These are phyloP conservation scores for Toxotes chatareus DNA, from an alignment of 2,113 vertebrate genomes.

Conservation along the genomic window DNA sequence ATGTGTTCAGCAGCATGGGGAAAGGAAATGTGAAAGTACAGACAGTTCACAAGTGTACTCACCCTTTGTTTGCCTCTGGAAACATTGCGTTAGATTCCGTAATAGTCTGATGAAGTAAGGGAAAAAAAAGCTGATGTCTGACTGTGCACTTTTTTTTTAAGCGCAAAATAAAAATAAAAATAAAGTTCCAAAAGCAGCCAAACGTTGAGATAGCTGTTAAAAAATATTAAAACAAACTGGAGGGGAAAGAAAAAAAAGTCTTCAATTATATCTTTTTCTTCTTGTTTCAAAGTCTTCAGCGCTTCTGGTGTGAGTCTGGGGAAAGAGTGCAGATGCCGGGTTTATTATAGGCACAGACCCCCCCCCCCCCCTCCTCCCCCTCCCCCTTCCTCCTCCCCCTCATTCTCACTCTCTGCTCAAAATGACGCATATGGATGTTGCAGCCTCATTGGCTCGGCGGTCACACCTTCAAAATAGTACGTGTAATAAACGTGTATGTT, in stretches of 20 bases:
- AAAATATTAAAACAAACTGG: background rate
- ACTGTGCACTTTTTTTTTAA: background rate
- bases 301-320: conserved; percentile 2
- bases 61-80: conserved; percentile 78
- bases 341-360: conserved; percentile 54
- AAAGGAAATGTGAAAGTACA: background rate
- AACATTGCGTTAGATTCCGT: conserved; percentile 64
- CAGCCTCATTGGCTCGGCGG: conserved; percentile 44
- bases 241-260: background rate
- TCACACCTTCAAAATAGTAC: conserved; percentile 58
- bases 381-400: no score
- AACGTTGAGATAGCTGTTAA: background rate
- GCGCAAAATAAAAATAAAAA: background rate
- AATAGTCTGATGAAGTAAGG: no score
- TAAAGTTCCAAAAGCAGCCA: conserved; percentile 19
- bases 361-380: background rate
- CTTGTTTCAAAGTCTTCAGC: background rate
- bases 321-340: background rate
- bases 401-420: background rate
- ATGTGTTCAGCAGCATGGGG: conserved; percentile 16
- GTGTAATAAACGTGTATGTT: no score
- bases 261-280: background rate
- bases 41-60: conserved; percentile 35
- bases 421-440: conserved; percentile 30
- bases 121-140: background rate